Percentiles rank a stretch among this genome's conserved stretches.
phyloP scores from a whole-genome alignment of 2,797 vertebrate genomes.

The Perdix hodgsoniae region DNA sequence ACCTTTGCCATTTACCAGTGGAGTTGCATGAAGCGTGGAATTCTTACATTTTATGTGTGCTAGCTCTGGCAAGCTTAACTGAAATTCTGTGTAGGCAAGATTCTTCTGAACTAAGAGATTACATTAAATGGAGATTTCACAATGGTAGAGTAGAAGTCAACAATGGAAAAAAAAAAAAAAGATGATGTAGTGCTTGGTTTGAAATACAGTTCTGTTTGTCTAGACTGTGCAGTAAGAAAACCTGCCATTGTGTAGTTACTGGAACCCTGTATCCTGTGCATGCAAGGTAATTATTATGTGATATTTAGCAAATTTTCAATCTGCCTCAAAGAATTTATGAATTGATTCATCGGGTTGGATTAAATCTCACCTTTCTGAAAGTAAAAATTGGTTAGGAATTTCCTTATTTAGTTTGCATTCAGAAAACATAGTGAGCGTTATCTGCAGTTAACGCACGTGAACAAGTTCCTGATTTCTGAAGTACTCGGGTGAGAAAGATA shows the following conservation, averaged over 20 bases:
- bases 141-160: background rate
- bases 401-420: slow-evolving; percentile 27
- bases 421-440: slow-evolving; percentile 34
- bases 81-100: background rate
- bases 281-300: background rate
- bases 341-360: slow-evolving; percentile 9
- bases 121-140: background rate
- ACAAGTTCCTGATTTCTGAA: slow-evolving; percentile 24
- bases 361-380: slow-evolving; percentile 18
- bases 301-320: background rate
- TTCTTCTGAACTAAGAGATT: background rate
- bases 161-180: background rate
- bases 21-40: background rate
- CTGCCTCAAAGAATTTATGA: background rate
- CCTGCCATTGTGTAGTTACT: background rate
- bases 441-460: slow-evolving; percentile 36
- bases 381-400: slow-evolving; percentile 20
- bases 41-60: background rate
- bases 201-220: background rate
- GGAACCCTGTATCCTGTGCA: background rate
- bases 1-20: background rate
- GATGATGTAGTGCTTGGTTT: background rate
- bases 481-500: slow-evolving; percentile 39
- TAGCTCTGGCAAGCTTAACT: background rate
- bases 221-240: background rate